These are phyloP conservation scores for Tragelaphus buxtoni DNA, from an alignment of 2,113 vertebrate genomes.

Conservation along the genomic window DNA sequence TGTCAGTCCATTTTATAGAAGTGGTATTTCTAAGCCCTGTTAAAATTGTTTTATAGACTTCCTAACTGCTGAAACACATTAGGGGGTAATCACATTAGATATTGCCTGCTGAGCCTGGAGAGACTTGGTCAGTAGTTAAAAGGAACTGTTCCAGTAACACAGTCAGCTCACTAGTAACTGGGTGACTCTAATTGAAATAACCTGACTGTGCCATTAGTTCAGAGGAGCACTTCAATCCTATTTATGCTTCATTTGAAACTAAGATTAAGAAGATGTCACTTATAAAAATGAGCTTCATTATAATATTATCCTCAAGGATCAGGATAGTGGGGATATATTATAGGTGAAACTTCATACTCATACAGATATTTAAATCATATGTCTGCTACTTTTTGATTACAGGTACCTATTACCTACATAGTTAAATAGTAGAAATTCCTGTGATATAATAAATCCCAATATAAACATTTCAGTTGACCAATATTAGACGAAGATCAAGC, in stretches of 20 bases:
- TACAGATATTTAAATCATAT: background rate
- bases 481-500: background rate
- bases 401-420: background rate
- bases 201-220: background rate
- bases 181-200: background rate
- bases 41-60: slow-evolving; percentile 39
- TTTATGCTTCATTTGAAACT: background rate
- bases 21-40: background rate
- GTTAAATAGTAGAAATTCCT: background rate
- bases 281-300: slow-evolving; percentile 29
- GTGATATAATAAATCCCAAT: background rate
- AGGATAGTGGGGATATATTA: background rate
- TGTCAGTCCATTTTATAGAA: slow-evolving; percentile 7
- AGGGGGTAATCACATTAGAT: slow-evolving; percentile 7
- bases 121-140: background rate
- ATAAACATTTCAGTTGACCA: background rate
- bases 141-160: background rate
- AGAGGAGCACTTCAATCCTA: background rate
- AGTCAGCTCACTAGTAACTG: background rate
- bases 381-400: background rate
- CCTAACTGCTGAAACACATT: background rate
- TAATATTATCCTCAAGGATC: background rate
- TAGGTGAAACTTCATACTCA: background rate
- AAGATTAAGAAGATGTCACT: background rate
- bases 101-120: background rate